phyloP scores from a whole-genome alignment of 1,140 invertebrate species.

The Cheumatopsyche charites region DNA sequence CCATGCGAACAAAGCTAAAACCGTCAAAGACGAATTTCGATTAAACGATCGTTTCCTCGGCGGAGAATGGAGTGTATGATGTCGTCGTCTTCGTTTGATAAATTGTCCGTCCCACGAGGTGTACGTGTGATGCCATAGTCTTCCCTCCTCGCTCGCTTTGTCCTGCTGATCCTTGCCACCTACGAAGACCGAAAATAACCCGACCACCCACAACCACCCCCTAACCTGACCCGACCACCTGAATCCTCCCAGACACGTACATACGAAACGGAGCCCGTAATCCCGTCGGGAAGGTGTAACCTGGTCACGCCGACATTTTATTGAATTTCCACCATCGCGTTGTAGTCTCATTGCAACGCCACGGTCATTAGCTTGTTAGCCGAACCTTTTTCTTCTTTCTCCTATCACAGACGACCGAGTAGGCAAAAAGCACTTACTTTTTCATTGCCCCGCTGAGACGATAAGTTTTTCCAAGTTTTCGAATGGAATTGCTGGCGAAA shows the following conservation, averaged over 20 bases:
- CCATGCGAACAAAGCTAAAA: too few species aligned
- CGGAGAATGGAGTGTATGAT: conserved; percentile 9
- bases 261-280: not conserved
- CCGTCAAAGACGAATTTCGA: not conserved
- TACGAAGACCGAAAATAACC: too few species aligned
- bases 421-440: conserved; percentile 10
- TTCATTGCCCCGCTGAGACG: too few species aligned
- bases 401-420: conserved; percentile 21
- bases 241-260: too few species aligned
- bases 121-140: conserved; percentile 1
- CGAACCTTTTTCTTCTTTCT: conserved; percentile 28
- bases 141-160: not conserved
- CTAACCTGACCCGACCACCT: too few species aligned
- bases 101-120: conserved; percentile 21
- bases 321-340: conserved; percentile 29
- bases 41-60: not conserved
- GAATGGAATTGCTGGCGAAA: not conserved
- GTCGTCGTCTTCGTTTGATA: conserved; percentile 27
- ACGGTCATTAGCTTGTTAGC: conserved; percentile 35
- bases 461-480: not conserved
- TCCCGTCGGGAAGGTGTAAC: conserved; percentile 31
- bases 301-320: conserved; percentile 36
- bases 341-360: conserved; percentile 28
- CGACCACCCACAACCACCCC: not conserved
- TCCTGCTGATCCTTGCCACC: not conserved